Conservation (phyloP, 2,797 vertebrate species). For the Pseudocheirus occidentalis region DNA sequence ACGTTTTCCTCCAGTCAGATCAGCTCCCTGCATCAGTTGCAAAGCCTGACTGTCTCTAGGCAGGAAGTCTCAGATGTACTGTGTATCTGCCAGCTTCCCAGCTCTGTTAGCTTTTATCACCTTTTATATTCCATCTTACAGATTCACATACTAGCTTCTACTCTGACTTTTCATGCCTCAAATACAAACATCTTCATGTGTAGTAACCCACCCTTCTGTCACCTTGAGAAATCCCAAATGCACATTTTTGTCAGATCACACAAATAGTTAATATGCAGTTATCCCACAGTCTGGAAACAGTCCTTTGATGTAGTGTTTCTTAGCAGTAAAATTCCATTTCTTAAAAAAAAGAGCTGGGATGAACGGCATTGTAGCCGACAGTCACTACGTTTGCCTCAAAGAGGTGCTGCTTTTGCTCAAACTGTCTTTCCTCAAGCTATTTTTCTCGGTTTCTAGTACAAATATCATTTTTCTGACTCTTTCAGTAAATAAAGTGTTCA, state of each 20-base stretch:
- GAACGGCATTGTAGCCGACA: background rate
- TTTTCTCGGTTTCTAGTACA: background rate
- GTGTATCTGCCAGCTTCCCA: background rate
- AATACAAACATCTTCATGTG: background rate
- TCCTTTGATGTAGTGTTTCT: background rate
- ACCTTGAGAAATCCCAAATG: background rate
- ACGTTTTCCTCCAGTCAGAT: background rate
- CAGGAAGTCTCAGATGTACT: background rate
- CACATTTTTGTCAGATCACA: background rate
- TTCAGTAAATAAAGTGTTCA: background rate
- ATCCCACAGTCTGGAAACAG: background rate
- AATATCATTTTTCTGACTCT: background rate
- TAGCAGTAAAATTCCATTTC: background rate
- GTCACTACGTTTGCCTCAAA: background rate
- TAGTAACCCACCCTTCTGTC: background rate
- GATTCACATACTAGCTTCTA: background rate
- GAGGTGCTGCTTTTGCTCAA: background rate
- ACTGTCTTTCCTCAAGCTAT: background rate
- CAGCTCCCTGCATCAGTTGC: background rate
- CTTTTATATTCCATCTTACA: background rate
- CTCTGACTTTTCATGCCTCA: background rate
- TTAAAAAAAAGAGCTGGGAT: background rate
- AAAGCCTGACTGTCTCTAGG: background rate
- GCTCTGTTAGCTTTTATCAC: background rate
- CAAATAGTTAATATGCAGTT: background rate